Evolutionary conservation across 2,113 vertebrate genomes (phyloP).

Genomic region (Psilopsiagon aymara): DNA sequence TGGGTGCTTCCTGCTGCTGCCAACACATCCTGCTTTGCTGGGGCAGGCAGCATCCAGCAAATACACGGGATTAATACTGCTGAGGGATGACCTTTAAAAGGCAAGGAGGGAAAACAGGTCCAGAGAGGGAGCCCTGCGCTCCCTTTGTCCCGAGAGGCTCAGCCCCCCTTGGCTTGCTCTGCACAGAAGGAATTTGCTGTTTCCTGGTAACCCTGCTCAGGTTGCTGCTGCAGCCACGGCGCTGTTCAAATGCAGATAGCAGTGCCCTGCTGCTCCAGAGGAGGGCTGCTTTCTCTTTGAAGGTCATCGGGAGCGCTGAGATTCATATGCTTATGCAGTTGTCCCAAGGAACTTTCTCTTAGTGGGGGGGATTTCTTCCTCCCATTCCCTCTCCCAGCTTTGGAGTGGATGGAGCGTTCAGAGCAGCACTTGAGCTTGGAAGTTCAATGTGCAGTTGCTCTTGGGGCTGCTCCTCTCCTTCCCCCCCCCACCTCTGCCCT

Average conservation of each 20-base stretch:
- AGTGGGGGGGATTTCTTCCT: neutral
- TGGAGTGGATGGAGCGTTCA: neutral
- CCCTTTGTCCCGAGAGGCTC: neutral
- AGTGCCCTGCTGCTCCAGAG: neutral
- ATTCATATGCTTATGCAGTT: fast-evolving
- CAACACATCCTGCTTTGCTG: neutral
- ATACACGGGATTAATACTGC: neutral
- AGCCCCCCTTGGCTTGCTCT: neutral
- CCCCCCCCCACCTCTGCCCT: neutral
- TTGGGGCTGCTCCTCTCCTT: neutral
- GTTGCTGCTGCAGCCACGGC: neutral
- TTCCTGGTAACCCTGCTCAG: neutral
- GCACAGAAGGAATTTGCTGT: neutral
- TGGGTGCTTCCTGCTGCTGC: neutral
- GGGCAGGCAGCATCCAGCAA: neutral
- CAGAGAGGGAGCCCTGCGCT: neutral
- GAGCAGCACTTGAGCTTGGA: neutral
- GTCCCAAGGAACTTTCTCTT: neutral
- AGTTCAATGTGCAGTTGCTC: neutral
- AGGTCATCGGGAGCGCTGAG: neutral
- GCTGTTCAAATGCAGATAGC: neutral
- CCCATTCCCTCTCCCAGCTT: neutral
- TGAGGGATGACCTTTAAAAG: neutral
- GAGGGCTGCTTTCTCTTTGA: neutral
- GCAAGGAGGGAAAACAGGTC: neutral